Base-by-base conservation (phyloP, 1,140 invertebrate genomes). In the Pseudobourletiella spinata region DNA sequence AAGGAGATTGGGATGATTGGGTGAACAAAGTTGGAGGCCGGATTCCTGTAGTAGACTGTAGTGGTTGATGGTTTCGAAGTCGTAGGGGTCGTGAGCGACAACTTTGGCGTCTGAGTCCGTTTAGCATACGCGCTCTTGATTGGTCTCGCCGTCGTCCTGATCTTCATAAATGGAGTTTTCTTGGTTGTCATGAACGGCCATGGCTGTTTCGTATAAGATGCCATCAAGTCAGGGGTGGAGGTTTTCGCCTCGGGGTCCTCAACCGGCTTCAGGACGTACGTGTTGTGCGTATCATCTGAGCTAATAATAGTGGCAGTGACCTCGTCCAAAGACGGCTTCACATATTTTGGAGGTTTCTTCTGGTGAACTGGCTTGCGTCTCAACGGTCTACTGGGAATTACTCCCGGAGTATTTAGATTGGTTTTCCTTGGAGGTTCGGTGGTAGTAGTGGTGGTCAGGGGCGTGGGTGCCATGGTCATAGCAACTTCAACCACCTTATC, bases 31-130 rank as follows among this genome's bases (percentile, higher is more conserved):
- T 63, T 3, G 16, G 43, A 43, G 15, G 20, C 35, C 20, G 68
- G 68, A 57, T 65, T 67, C 43, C 68, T 55, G 22, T 60, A 61
- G 42, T 70, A 70, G 20, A 62, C 60, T 3, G 68, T 70, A 0
- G 65, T 65, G 3, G 68, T 59, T 2, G 64, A 14, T 28, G 64
- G 61, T 42, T 60, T 61, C 22, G 51, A 24, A 1, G 68, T 67
- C 24, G 65, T 67, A n/a, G 68, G 65, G n/a, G 65, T 66, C n/a
- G 65, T 70, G 51, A 70, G 24, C 26, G 65, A 51, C 20, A 63
- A 28, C 16, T 39, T 44, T 26, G 68, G 62, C 6, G 51, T n/a
- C 57, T 57, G 39, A 14, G 68, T 65, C 24, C 58, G 28, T 46
- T 55, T 65, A 14, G 63, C 18, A 35, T 64, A 51, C 4, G 61